phyloP scores from a whole-genome alignment of 2,113 vertebrate species.

The Pteronura brasiliensis region DNA sequence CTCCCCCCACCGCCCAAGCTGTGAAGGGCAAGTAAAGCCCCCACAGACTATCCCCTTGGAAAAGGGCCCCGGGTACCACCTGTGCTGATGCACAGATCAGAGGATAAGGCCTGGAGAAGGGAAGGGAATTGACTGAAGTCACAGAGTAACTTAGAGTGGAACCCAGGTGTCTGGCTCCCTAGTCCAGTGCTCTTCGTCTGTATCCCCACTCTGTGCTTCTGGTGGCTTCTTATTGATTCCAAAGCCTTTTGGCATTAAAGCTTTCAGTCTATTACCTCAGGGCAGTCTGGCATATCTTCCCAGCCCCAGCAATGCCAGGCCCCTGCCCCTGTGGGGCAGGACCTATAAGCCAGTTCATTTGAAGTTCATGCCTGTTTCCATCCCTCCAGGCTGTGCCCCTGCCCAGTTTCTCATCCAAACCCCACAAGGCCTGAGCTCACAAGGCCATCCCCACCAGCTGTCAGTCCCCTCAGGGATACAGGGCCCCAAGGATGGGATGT shows the following conservation, averaged over 20 bases:
- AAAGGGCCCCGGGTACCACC: background rate
- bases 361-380: background rate
- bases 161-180: background rate
- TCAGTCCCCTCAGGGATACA: background rate
- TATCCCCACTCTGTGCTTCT: background rate
- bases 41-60: background rate
- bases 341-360: background rate
- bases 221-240: background rate
- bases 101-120: background rate
- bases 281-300: background rate
- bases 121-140: background rate
- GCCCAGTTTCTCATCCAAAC: background rate
- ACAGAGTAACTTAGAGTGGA: background rate
- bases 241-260: background rate
- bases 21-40: background rate
- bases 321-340: background rate
- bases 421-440: background rate
- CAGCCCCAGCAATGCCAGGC: background rate
- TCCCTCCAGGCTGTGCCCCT: background rate
- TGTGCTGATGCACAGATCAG: background rate
- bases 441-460: background rate
- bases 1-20: background rate
- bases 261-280: background rate
- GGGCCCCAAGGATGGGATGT: background rate
- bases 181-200: background rate